Conservation (phyloP, 2,113 vertebrate species). For the Scolopax mira region DNA sequence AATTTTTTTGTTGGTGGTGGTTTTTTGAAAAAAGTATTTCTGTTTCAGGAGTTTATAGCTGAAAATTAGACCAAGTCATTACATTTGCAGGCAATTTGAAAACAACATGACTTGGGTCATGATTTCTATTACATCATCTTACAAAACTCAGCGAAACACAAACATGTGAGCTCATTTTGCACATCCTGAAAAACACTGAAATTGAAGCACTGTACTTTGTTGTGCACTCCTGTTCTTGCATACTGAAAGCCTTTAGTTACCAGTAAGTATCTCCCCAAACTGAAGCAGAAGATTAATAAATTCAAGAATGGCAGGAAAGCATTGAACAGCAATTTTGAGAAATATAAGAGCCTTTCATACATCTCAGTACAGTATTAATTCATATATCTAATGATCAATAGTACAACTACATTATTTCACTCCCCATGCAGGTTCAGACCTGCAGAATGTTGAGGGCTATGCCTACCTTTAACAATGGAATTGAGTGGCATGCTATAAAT, state of each 20-base stretch:
- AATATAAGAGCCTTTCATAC: not conserved
- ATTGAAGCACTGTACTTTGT: not conserved
- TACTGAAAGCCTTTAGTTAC: not conserved
- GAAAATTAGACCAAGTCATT: slow-evolving; percentile 36
- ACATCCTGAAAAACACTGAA: not conserved
- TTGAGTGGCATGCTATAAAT: not conserved
- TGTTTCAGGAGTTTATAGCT: not conserved
- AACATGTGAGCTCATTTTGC: not conserved
- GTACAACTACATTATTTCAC: not conserved
- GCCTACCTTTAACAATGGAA: not conserved
- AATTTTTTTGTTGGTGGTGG: accelerated
- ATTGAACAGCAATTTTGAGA: not conserved
- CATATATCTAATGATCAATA: not conserved
- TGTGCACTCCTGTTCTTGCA: not conserved
- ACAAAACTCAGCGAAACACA: slow-evolving; percentile 28
- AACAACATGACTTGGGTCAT: slow-evolving; percentile 53
- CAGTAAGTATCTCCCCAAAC: accelerated
- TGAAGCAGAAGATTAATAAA: not conserved
- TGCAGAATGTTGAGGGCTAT: not conserved
- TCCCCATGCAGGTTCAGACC: not conserved
- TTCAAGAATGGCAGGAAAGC: accelerated
- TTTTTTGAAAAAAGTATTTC: not conserved
- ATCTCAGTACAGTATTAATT: not conserved
- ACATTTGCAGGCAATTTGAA: slow-evolving; percentile 39
- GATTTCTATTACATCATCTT: slow-evolving; percentile 37